A percentile compares a stretch with the other conserved stretches of the same genome.
These are phyloP conservation scores for Okapia johnstoni DNA, from an alignment of 2,113 vertebrate genomes.

Conservation along the genomic window DNA sequence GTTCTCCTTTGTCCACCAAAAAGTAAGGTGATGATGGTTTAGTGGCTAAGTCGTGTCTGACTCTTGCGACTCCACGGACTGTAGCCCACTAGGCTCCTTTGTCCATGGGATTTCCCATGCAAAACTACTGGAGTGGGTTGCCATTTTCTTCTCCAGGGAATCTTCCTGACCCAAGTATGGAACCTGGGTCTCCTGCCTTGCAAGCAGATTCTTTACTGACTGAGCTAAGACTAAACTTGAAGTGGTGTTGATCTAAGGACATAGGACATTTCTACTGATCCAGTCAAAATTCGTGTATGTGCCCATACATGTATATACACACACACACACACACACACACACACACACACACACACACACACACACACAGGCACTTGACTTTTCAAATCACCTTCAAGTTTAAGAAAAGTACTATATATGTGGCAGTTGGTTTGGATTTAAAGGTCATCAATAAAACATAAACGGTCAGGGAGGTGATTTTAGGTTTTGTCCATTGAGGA, in stretches of 20 bases:
- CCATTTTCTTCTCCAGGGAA: background rate
- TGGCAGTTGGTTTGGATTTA: background rate
- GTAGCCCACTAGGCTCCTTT: background rate
- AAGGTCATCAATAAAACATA: background rate
- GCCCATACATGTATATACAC: background rate
- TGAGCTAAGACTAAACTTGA: background rate
- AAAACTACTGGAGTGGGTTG: background rate
- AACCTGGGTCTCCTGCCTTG: background rate
- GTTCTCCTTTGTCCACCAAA: background rate
- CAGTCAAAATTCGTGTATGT: background rate
- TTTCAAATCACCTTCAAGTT: background rate
- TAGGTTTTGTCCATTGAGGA: background rate
- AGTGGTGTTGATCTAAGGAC: background rate
- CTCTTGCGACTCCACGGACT: background rate
- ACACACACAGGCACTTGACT: background rate
- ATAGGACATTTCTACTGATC: background rate
- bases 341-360: too few species aligned
- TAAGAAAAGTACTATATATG: background rate
- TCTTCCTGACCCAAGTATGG: background rate
- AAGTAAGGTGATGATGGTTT: background rate
- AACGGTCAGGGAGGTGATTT: background rate
- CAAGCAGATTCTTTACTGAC: background rate
- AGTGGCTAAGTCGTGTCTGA: fast-evolving
- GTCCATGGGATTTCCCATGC: background rate
- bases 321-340: too few species aligned